Evolutionary conservation across 2,113 vertebrate species (phyloP).

Genomic region (Lampris incognitus): DNA sequence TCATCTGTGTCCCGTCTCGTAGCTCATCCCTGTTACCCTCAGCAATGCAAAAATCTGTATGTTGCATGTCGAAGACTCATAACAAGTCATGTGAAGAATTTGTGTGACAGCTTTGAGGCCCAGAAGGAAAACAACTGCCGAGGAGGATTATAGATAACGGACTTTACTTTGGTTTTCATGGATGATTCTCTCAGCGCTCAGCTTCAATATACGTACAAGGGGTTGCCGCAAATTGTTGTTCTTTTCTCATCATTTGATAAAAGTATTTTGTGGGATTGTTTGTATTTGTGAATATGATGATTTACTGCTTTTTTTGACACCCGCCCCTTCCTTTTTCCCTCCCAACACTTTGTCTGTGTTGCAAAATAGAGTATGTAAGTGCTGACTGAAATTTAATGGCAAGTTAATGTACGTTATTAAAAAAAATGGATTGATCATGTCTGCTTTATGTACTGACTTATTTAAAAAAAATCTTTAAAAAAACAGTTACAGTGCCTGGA

Average conservation of each 20-base stretch:
- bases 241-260: constrained; percentile 72
- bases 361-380: constrained; percentile 90
- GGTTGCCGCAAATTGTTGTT: constrained; percentile 68
- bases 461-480: constrained; percentile 76
- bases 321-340: constrained; percentile 50
- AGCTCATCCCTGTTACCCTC: constrained; percentile 58
- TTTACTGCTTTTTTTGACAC: constrained; percentile 55
- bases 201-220: constrained; percentile 59
- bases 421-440: constrained; percentile 89
- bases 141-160: constrained; percentile 33
- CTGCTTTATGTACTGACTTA: constrained; percentile 91
- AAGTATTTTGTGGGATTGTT: constrained; percentile 85
- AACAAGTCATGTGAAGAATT: constrained; percentile 55
- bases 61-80: constrained; percentile 78
- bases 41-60: constrained; percentile 75
- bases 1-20: constrained; percentile 65
- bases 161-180: constrained; percentile 50
- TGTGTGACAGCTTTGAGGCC: constrained; percentile 58
- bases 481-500: constrained; percentile 95
- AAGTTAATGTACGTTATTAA: constrained; percentile 91
- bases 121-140: constrained; percentile 71
- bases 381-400: constrained; percentile 91
- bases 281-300: constrained; percentile 82
- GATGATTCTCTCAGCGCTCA: constrained; percentile 61
- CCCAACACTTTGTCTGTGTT: constrained; percentile 77